phyloP scores from a whole-genome alignment of 2,888 invertebrate genomes.

The Melinaea marsaeus region DNA sequence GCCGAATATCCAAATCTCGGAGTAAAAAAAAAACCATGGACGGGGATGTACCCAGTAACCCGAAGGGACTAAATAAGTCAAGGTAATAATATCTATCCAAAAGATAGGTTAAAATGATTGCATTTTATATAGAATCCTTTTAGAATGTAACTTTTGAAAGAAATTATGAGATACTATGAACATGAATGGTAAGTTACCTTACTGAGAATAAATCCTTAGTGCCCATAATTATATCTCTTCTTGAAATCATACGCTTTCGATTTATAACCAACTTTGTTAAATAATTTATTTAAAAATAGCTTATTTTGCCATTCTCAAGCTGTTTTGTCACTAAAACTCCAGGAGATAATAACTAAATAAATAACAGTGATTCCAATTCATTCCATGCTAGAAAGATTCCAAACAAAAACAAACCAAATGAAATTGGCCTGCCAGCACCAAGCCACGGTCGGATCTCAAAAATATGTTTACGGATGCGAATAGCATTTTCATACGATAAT shows the following conservation, averaged over 20 bases:
- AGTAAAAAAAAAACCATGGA: slow-evolving; percentile 22
- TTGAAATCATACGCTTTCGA: too few relatives aligned
- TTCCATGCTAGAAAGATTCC: too few relatives aligned
- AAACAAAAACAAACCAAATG: background rate
- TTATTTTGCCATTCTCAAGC: too few relatives aligned
- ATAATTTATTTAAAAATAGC: too few relatives aligned
- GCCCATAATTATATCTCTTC: too few relatives aligned
- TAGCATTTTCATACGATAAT: slow-evolving; percentile 25
- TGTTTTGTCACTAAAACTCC: background rate
- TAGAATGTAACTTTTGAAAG: too few relatives aligned
- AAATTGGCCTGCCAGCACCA: slow-evolving; percentile 16
- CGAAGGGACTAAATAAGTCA: background rate
- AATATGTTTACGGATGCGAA: slow-evolving; percentile 19
- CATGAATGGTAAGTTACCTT: too few relatives aligned
- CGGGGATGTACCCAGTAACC: background rate
- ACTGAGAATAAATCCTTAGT: too few relatives aligned
- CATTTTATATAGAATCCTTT: too few relatives aligned
- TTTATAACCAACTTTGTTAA: too few relatives aligned
- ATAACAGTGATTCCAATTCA: background rate
- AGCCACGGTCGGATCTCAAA: slow-evolving; percentile 24
- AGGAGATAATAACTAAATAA: slow-evolving; percentile 7
- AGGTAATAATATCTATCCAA: background rate
- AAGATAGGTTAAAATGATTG: too few relatives aligned
- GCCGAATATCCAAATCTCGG: slow-evolving; percentile 33
- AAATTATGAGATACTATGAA: too few relatives aligned